phyloP scores from a whole-genome alignment of 2,113 vertebrate genomes.

The Scatophagus argus region DNA sequence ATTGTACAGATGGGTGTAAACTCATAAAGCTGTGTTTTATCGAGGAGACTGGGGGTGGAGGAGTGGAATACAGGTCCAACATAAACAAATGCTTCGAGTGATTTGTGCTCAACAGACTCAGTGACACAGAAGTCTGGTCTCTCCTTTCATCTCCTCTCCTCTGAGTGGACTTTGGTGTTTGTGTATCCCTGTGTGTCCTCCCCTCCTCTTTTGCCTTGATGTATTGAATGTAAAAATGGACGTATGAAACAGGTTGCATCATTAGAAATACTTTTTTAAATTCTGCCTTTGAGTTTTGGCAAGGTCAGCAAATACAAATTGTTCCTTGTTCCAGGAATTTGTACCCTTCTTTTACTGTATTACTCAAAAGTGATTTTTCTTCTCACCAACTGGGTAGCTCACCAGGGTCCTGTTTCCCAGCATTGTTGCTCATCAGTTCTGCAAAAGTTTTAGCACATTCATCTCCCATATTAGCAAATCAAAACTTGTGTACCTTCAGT shows the following conservation, averaged over 20 bases:
- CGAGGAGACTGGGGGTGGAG: conserved; percentile 49
- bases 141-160: conserved; percentile 59
- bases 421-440: not conserved
- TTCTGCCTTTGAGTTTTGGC: conserved; percentile 7
- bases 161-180: conserved; percentile 55
- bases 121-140: conserved; percentile 61
- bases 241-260: conserved; percentile 17
- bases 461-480: not conserved
- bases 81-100: conserved; percentile 74
- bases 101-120: conserved; percentile 69
- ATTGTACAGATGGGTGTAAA: conserved; percentile 73
- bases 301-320: not conserved
- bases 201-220: conserved; percentile 45
- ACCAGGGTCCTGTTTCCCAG: conserved; percentile 21
- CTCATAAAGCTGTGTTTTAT: conserved; percentile 76
- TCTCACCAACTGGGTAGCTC: conserved; percentile 7
- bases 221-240: conserved; percentile 38
- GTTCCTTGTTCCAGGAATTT: conserved; percentile 11
- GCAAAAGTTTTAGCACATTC: conserved; percentile 17
- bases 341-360: not conserved
- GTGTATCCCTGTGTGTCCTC: conserved; percentile 51
- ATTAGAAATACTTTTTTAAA: conserved; percentile 42
- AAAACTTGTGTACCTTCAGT: not conserved
- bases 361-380: conserved; percentile 8
- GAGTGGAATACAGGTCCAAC: conserved; percentile 67